Conservation (phyloP, 2,113 vertebrate genomes). For the Agapornis roseicollis region DNA sequence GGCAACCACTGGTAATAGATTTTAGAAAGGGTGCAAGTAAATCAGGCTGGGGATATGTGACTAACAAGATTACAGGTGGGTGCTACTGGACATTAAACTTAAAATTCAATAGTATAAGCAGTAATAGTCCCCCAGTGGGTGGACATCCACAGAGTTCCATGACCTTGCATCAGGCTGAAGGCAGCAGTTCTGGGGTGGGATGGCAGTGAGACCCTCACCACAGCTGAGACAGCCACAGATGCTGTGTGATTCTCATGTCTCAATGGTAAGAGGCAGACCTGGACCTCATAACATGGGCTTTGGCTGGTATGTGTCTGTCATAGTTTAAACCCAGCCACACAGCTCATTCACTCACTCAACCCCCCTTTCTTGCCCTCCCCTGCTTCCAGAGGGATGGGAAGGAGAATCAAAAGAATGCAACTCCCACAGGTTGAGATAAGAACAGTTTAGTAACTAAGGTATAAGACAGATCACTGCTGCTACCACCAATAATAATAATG, state of each 20-base stretch:
- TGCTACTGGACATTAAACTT: not conserved
- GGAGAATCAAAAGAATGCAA: no score
- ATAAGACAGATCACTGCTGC: no score
- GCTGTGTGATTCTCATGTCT: not conserved
- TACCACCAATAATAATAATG: no score
- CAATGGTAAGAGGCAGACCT: not conserved
- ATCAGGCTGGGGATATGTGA: not conserved
- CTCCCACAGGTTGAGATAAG: no score
- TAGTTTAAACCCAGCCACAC: no score
- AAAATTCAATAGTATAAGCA: not conserved
- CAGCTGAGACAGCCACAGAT: not conserved
- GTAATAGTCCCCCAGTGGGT: not conserved
- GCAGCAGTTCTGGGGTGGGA: not conserved
- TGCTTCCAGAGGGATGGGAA: no score
- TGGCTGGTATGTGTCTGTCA: not conserved
- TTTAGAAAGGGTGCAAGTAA: not conserved
- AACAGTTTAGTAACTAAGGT: no score
- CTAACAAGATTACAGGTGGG: not conserved
- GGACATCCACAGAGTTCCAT: fast-evolving
- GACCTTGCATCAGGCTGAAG: not conserved
- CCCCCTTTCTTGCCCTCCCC: no score
- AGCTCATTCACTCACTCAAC: no score
- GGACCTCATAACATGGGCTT: fast-evolving
- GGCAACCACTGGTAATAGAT: not conserved
- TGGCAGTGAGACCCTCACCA: fast-evolving